Evolutionary conservation across 1,140 invertebrate species (phyloP).

Genomic region (Whitmania pigra): DNA sequence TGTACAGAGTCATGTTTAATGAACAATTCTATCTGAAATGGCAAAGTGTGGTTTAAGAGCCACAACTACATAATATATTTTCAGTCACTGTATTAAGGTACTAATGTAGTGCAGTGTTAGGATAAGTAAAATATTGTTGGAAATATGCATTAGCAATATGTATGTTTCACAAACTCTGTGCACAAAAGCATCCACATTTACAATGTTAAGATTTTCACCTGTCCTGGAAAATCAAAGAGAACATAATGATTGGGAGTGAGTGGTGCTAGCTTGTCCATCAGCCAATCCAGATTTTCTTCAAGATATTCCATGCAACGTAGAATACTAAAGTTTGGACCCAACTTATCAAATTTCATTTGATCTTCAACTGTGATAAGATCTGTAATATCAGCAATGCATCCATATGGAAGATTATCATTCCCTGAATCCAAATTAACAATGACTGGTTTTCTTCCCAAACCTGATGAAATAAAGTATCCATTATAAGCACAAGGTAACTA

Average conservation of each 20-base stretch:
- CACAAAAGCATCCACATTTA: background rate
- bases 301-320: conserved; percentile 92
- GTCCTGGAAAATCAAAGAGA: conserved; percentile 82
- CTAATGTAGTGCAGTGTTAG: too few relatives aligned
- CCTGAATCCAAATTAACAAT: conserved; percentile 91
- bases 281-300: conserved; percentile 79
- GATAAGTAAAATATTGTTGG: too few relatives aligned
- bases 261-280: conserved; percentile 45
- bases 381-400: conserved; percentile 62
- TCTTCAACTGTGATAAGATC: conserved; percentile 75
- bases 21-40: conserved; percentile 66
- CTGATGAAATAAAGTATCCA: conserved; percentile 10
- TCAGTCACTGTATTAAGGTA: too few relatives aligned
- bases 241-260: conserved; percentile 52
- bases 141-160: too few relatives aligned
- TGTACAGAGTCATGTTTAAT: conserved; percentile 80
- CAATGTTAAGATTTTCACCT: conserved; percentile 40
- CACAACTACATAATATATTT: background rate
- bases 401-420: conserved; percentile 76
- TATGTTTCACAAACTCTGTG: background rate
- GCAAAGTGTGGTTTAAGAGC: background rate
- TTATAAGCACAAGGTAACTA: background rate
- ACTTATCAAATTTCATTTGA: conserved; percentile 67
- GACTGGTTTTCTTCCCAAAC: conserved; percentile 57
- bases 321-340: conserved; percentile 91